Conservation (phyloP, 2,113 vertebrate genomes). For the Gobio gobio region DNA sequence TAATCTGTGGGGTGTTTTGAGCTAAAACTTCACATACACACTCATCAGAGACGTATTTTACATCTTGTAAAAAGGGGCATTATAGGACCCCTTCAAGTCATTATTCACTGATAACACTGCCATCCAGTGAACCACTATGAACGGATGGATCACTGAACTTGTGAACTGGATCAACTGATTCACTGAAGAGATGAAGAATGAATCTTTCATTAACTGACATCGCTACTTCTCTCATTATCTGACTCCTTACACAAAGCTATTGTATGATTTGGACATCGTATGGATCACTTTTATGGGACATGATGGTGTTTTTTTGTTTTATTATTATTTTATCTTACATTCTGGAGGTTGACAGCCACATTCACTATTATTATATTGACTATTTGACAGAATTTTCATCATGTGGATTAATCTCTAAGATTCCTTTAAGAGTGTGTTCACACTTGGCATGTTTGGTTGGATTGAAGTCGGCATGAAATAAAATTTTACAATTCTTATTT, state of each 20-base stretch:
- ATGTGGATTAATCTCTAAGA: not conserved
- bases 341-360: not conserved
- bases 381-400: not conserved
- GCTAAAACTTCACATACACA: too few species aligned
- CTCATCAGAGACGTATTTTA: too few species aligned
- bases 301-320: not conserved
- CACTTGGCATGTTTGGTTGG: too few species aligned
- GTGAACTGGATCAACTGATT: not conserved
- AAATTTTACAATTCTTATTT: too few species aligned
- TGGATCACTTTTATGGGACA: not conserved
- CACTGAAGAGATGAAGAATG: not conserved
- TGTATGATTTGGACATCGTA: not conserved
- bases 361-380: not conserved
- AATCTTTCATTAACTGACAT: not conserved
- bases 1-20: too few species aligned
- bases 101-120: not conserved
- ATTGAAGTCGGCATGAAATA: too few species aligned
- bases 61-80: too few species aligned
- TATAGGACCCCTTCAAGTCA: too few species aligned
- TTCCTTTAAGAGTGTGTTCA: too few species aligned
- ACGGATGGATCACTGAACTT: not conserved
- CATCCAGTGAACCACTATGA: not conserved
- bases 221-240: too few species aligned
- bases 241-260: not conserved
- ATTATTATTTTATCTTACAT: not conserved